Conservation (phyloP, 2,888 invertebrate species). For the Brachypalpus laphriformis region DNA sequence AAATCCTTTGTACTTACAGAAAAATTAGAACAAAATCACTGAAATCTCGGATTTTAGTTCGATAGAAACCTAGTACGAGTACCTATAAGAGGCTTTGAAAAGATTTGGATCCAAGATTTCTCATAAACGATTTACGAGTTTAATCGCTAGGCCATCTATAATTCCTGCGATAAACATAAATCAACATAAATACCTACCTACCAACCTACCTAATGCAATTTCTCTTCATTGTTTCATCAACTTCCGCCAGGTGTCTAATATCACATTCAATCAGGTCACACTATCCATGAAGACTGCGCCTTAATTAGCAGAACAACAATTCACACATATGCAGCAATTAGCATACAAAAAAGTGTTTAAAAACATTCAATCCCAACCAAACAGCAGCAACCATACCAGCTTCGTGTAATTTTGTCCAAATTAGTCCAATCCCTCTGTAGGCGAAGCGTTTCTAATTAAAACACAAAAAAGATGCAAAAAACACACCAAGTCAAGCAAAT, state of each 20-base stretch:
- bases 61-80: too few species aligned
- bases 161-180: neutral
- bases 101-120: too few species aligned
- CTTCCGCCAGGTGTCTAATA: conserved; percentile 20
- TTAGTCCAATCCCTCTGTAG: conserved; percentile 24
- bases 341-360: conserved; percentile 15
- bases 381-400: neutral
- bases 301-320: conserved; percentile 16
- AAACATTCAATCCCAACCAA: conserved; percentile 14
- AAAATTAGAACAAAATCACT: too few species aligned
- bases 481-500: neutral
- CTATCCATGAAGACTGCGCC: conserved; percentile 17
- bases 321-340: conserved; percentile 29
- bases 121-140: too few species aligned
- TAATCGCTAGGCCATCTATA: neutral
- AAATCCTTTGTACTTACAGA: too few species aligned
- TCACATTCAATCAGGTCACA: conserved; percentile 1
- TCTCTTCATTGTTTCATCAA: conserved; percentile 4
- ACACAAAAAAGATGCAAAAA: conserved; percentile 1
- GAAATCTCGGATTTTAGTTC: too few species aligned
- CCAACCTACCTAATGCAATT: neutral
- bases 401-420: conserved; percentile 26
- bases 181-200: neutral
- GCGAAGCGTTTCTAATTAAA: conserved; percentile 27
- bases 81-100: too few species aligned